These are phyloP conservation scores for Saccostrea echinata DNA, from an alignment of 1,140 invertebrate species.

Conservation along the genomic window DNA sequence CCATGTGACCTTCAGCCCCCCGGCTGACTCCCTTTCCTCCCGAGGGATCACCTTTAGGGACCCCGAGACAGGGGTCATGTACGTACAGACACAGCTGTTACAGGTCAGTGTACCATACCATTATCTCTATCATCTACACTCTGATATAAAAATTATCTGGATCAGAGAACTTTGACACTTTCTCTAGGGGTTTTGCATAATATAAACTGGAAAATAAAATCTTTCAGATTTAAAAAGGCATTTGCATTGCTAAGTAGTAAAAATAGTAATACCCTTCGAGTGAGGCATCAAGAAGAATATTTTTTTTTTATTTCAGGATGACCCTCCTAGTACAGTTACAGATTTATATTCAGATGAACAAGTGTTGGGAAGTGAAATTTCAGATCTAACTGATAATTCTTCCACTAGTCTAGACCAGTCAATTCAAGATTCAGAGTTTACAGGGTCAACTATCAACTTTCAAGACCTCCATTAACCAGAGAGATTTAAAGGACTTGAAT, in stretches of 20 bases:
- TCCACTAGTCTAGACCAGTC: slow-evolving; percentile 75
- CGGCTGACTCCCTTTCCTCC: slow-evolving; percentile 37
- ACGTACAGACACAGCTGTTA: slow-evolving; percentile 77
- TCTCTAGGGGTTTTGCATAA: no score
- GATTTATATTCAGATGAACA: slow-evolving; percentile 72
- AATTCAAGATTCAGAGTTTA: slow-evolving; percentile 69
- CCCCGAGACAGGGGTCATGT: slow-evolving; percentile 78
- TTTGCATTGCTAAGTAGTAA: no score
- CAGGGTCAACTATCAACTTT: slow-evolving; percentile 81
- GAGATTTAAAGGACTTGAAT: neutral
- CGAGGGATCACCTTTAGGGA: slow-evolving; percentile 75
- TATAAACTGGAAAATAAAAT: no score
- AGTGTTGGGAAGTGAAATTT: slow-evolving; percentile 59
- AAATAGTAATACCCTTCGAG: no score
- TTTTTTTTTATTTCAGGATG: slow-evolving; percentile 75
- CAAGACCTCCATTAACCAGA: slow-evolving; percentile 81
- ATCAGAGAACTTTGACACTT: no score
- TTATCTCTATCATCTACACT: no score
- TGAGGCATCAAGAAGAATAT: no score
- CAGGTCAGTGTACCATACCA: slow-evolving; percentile 74
- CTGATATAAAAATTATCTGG: no score
- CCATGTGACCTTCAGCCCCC: neutral
- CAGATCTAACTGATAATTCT: slow-evolving; percentile 71
- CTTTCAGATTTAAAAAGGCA: no score
- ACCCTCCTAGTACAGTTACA: slow-evolving; percentile 71